Evolutionary conservation across 53 echinoderm and acorn worm species (phyloP).

Genomic region (Actinopyga echinites): DNA sequence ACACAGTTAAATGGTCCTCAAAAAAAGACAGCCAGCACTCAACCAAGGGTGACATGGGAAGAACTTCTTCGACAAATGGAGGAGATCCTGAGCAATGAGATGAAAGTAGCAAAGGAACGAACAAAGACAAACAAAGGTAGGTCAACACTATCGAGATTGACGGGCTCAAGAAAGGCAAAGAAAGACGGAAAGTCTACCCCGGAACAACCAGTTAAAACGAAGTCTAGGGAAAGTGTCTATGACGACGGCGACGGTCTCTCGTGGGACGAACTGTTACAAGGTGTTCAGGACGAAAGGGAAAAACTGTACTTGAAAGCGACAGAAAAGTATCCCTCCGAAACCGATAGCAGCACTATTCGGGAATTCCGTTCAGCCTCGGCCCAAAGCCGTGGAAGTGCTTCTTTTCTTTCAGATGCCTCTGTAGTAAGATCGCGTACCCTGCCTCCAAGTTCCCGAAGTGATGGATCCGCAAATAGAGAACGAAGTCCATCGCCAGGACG

Average conservation of each 20-base stretch:
- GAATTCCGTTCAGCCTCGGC: constrained; percentile 8
- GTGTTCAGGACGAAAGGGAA: neutral
- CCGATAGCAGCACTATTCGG: neutral
- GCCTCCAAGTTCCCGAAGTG: neutral
- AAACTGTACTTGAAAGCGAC: neutral
- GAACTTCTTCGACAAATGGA: constrained; percentile 28
- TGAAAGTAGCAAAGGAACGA: neutral
- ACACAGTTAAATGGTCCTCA: constrained; percentile 1
- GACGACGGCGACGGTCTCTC: neutral
- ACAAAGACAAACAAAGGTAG: neutral
- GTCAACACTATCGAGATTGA: constrained; percentile 21
- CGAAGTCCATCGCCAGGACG: neutral
- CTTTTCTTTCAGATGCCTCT: too few relatives aligned
- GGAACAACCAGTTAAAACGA: neutral
- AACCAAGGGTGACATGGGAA: constrained; percentile 18
- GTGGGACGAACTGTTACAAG: constrained; percentile 1
- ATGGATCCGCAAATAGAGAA: neutral
- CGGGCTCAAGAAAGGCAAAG: constrained; percentile 1
- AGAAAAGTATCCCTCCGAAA: neutral
- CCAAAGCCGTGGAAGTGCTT: neutral
- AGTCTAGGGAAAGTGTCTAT: neutral
- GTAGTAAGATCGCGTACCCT: too few relatives aligned
- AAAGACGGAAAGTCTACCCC: neutral
- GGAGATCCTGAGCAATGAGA: neutral
- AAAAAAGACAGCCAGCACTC: neutral